Evolutionary conservation across 2,888 invertebrate species (phyloP).

Genomic region (Byasa hedistus): DNA sequence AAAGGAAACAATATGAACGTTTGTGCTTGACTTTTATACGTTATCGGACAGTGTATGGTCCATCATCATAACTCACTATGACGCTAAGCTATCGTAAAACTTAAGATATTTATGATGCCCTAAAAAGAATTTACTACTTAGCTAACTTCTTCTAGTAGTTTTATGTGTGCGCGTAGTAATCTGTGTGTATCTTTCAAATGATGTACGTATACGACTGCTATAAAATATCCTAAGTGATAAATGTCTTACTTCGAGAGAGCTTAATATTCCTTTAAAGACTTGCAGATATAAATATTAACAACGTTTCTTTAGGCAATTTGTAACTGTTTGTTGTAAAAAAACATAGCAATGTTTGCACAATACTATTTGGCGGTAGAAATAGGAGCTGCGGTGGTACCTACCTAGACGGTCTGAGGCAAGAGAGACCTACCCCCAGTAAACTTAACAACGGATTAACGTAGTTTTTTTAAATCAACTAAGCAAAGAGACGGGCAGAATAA

Average conservation of each 20-base stretch:
- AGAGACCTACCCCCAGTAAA: no score
- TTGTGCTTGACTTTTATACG: slow-evolving; percentile 17
- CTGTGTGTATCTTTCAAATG: slow-evolving; percentile 23
- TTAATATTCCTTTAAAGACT: background rate
- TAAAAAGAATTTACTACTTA: slow-evolving; percentile 30
- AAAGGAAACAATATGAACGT: slow-evolving; percentile 11
- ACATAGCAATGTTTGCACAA: no score
- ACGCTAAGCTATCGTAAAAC: slow-evolving; percentile 14
- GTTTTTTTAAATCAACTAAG: no score
- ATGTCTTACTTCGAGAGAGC: slow-evolving; percentile 29
- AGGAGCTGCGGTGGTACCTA: no score
- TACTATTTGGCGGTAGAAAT: no score
- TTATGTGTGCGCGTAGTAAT: background rate
- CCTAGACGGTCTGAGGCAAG: no score
- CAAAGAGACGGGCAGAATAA: no score
- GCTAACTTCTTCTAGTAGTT: background rate
- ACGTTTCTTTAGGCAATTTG: no score
- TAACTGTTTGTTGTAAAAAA: no score
- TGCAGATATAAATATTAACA: background rate
- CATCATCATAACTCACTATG: slow-evolving; percentile 28
- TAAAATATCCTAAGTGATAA: background rate
- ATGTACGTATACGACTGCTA: background rate
- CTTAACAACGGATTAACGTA: no score
- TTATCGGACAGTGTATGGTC: slow-evolving; percentile 13
- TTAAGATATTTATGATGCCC: slow-evolving; percentile 22